Percentiles rank a stretch among this genome's conserved stretches.
These are phyloP conservation scores for Sycophaga agraensis DNA, from an alignment of 1,140 invertebrate species.

Conservation along the genomic window DNA sequence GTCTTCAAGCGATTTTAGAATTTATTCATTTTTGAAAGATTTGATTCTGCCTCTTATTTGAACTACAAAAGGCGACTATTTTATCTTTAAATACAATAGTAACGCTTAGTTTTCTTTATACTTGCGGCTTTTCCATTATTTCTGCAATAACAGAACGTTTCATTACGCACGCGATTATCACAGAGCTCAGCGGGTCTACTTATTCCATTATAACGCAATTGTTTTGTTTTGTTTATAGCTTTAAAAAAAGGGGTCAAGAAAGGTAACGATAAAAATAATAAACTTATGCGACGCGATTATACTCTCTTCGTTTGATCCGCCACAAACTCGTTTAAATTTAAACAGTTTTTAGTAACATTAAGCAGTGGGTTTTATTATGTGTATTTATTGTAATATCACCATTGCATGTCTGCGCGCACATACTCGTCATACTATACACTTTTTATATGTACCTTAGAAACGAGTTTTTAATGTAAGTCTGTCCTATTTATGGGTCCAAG, in stretches of 20 bases:
- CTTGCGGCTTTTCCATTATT: slow-evolving; percentile 24
- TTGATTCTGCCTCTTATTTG: slow-evolving; percentile 4
- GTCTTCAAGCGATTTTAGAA: slow-evolving; percentile 7
- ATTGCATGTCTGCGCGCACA: not conserved
- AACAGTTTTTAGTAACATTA: not conserved
- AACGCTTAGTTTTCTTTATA: slow-evolving; percentile 36
- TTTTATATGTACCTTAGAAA: not conserved
- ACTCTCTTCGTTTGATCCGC: not conserved
- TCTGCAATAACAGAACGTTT: slow-evolving; percentile 37
- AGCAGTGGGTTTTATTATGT: not conserved
- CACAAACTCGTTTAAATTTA: not conserved
- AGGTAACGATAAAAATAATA: slow-evolving; percentile 30
- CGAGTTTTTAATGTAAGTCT: not conserved
- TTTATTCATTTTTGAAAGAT: slow-evolving; percentile 11
- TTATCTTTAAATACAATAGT: slow-evolving; percentile 51
- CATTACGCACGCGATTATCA: slow-evolving; percentile 53
- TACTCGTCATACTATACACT: not conserved
- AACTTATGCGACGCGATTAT: slow-evolving; percentile 15
- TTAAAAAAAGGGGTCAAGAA: slow-evolving; percentile 34
- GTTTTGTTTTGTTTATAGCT: slow-evolving; percentile 1
- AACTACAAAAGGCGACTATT: slow-evolving; percentile 41
- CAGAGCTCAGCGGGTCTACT: slow-evolving; percentile 49
- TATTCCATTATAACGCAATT: slow-evolving; percentile 12
- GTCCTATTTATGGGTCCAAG: not conserved
- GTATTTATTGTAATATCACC: not conserved